Percentiles rank a stretch among this genome's conserved stretches.
phyloP scores from a whole-genome alignment of 2,113 vertebrate genomes.

The Odobenus rosmarus region DNA sequence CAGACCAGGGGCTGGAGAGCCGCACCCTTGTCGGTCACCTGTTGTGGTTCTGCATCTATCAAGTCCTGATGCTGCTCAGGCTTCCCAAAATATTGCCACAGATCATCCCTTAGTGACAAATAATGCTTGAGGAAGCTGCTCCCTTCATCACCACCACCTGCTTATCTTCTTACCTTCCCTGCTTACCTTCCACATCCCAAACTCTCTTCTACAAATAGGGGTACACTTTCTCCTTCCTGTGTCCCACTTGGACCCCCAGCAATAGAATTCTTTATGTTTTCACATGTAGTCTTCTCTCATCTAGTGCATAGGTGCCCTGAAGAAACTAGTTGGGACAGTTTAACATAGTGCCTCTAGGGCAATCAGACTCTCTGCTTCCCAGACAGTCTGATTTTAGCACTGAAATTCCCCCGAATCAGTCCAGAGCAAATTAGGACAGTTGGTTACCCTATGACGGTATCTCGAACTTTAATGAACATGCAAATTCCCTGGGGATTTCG shows the following conservation, averaged over 20 bases:
- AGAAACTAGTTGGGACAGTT: background rate
- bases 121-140: background rate
- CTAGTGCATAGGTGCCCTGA: background rate
- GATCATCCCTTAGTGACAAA: background rate
- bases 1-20: background rate
- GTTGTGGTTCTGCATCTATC: background rate
- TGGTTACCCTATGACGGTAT: background rate
- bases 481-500: background rate
- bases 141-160: background rate
- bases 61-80: background rate
- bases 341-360: background rate
- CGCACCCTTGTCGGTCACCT: background rate
- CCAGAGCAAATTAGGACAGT: background rate
- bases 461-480: background rate
- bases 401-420: background rate
- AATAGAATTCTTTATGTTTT: background rate
- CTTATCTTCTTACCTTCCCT: background rate
- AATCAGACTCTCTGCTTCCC: background rate
- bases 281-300: background rate
- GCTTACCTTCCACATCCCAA: background rate
- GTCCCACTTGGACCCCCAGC: background rate
- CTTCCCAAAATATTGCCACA: background rate
- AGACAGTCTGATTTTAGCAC: background rate
- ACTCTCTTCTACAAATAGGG: background rate
- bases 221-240: background rate